These are phyloP conservation scores for Oreochromis aureus DNA, from an alignment of 2,113 vertebrate genomes.

Conservation along the genomic window DNA sequence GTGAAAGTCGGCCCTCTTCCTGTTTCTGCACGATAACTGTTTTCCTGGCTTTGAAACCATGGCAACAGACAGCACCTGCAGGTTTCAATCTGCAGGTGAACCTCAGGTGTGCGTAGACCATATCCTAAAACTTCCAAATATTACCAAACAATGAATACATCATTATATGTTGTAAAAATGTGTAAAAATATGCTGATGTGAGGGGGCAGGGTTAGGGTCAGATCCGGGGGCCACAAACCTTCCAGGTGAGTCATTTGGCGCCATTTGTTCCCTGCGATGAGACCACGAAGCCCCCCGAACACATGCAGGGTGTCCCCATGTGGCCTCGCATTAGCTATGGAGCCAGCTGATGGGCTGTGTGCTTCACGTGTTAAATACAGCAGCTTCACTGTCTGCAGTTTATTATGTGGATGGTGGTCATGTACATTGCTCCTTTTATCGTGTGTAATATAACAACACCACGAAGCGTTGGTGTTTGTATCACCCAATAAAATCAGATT, in stretches of 20 bases:
- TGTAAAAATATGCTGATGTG: background rate
- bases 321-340: background rate
- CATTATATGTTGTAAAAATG: background rate
- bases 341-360: background rate
- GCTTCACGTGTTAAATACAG: background rate
- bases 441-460: background rate
- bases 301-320: background rate
- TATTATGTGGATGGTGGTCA: background rate
- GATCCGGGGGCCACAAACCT: background rate
- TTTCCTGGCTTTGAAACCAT: background rate
- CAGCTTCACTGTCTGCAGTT: background rate
- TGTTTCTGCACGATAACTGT: background rate
- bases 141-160: background rate
- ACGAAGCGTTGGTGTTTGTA: background rate
- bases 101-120: background rate
- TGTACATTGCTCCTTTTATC: background rate
- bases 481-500: background rate
- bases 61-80: background rate
- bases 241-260: background rate
- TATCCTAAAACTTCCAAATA: background rate
- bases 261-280: background rate
- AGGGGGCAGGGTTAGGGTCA: background rate
- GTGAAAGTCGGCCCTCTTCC: background rate
- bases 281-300: background rate
- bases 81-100: background rate